phyloP scores from a whole-genome alignment of 2,797 vertebrate species.

The Anas bahamensis region DNA sequence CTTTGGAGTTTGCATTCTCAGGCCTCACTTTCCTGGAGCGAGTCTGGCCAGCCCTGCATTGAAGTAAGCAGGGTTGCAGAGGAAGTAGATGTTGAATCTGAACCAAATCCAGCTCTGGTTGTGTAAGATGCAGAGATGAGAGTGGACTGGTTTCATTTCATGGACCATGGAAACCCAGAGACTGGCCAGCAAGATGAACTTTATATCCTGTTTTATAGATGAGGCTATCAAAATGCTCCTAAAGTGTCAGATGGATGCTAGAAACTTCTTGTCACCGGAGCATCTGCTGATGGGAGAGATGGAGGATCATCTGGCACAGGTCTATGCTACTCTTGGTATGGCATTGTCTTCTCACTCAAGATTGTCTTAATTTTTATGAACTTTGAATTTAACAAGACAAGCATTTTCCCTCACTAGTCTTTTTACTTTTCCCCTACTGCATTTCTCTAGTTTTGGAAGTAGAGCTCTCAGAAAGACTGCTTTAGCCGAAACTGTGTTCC shows the following conservation, averaged over 20 bases:
- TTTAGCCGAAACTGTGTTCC: neutral
- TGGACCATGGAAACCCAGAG: neutral
- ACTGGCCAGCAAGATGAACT: neutral
- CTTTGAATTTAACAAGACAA: neutral
- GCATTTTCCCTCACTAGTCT: neutral
- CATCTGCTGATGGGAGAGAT: conserved; percentile 88
- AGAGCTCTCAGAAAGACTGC: neutral
- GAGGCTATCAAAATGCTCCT: conserved; percentile 79
- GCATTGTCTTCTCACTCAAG: neutral
- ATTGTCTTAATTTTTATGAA: neutral
- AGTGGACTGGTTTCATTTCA: neutral
- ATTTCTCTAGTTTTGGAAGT: neutral
- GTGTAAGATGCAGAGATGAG: neutral
- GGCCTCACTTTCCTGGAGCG: neutral
- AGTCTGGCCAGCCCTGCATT: fast-evolving
- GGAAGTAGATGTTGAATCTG: neutral
- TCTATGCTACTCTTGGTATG: conserved; percentile 87
- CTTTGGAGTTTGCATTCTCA: neutral
- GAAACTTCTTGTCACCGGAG: conserved; percentile 80
- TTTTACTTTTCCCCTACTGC: neutral
- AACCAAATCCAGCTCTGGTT: neutral
- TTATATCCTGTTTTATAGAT: conserved; percentile 73
- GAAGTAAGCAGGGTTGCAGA: neutral
- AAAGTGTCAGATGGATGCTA: conserved; percentile 71
- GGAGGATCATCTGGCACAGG: conserved; percentile 87